Evolutionary conservation across 2,888 invertebrate genomes (phyloP), one percentile per base, ranked within the genome.

Genomic region (Acronicta aceris): DNA sequence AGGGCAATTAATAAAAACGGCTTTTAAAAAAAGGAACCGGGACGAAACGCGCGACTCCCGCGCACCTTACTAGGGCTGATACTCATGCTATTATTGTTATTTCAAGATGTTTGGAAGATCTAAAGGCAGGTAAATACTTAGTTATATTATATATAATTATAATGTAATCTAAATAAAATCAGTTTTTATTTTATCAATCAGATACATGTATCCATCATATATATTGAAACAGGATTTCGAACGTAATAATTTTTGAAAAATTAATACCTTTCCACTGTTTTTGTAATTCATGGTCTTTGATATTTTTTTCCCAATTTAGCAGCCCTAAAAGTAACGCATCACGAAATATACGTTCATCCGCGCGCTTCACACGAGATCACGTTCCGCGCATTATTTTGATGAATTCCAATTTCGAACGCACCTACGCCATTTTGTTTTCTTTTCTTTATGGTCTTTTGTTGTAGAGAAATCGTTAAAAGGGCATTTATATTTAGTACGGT

Each of bases 301-400:
- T 13, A 41, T 27, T 54, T 46, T 56, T 46, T 51, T 36, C 21
- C 7, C 25, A 45, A n/a, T 45, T 65, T 60, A 57, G 21, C 74
- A 76, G 33, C 78, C 78, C 78, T 78, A 52, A 9, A 30, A 77
- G 77, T 82, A 85, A 88, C 81, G 81, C 84, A 84, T 87, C 84
- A 86, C 86, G 81, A 85, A 83, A 88, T 85, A 88, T 85, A 90
- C 86, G 88, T 79, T 92, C 86, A 93, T 93, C 93, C 92, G 78
- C 71, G 72, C 77, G 84, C 83, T 84, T 81, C 77, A 79, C 81
- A 69, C 81, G 83, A 84, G 83, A 90, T 93, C 93, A 94, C 93
- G 93, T 93, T 90, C 89, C 84, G 75, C 81, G 81, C 90, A 89
- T 93, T 92, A 91, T 89, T 90, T 88, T 91, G 91, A 92, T 86